Base-by-base conservation (phyloP, 2,113 vertebrate species). In the Esox niger region DNA sequence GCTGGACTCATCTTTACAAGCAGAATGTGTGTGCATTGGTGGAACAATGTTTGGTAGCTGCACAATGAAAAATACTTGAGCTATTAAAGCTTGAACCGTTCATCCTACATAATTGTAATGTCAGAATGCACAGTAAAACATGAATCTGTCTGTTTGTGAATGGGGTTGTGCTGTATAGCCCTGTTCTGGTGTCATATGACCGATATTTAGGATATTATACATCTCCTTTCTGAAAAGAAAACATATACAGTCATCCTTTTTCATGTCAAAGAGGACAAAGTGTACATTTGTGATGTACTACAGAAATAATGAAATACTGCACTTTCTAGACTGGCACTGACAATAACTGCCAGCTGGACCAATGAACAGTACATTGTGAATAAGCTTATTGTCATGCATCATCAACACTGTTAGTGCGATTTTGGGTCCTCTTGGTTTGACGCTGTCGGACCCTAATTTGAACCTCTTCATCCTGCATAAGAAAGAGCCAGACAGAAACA, bases 401-500 rank as follows among this genome's bases (percentile, higher is more conserved):
- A 1, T 15, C 2, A 15, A 23, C 15, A 32, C 56, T 61, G 10
- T 68, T 52, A 0, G 43, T 17, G 32, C 43, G 11, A 13, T 32
- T 74, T 61, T 27, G 47, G 0, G 2, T 20, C n/a, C 43, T 4
- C 17, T 15, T 1, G 35, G 13, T 43, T 17, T 43, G 38, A 4
- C 17, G 67, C 2, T 2, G 66, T 61, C 69, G 52, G 25, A 64
- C 31, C 49, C 59, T 72, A 21, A 78, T 35, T 21, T 78, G 80
- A 63, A 84, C 59, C 21, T 91, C 88, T 54, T 90, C 88, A 65
- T 91, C 91, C 90, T 91, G 77, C 59, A 23, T 64, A 58, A 64
- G 52, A 75, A 26, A 55, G 5, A 25, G 17, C 61, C 25, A 52
- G 25, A 26, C 2, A 47, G 29, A 62, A 31, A 31, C 20, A n/a